Evolutionary conservation across 2,113 vertebrate species (phyloP).

Genomic region (Myiopsitta monachus): DNA sequence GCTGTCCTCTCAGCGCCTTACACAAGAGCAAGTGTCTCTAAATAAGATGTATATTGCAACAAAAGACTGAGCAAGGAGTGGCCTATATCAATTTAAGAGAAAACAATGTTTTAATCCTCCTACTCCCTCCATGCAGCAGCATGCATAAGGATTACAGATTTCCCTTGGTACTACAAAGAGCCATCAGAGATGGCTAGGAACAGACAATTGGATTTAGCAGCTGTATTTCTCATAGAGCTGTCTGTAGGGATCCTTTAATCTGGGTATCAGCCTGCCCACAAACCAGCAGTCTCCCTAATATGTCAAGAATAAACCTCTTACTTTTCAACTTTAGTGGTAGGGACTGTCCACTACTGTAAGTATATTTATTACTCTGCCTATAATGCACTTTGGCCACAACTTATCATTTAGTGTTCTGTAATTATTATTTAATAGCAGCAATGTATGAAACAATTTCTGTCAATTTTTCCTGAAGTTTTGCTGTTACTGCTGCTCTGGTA

Average conservation of each 20-base stretch:
- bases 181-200: background rate
- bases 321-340: background rate
- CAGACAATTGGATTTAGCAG: background rate
- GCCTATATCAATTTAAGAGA: background rate
- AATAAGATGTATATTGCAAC: background rate
- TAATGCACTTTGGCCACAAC: background rate
- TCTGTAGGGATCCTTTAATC: background rate
- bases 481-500: background rate
- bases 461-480: background rate
- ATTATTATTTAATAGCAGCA: background rate
- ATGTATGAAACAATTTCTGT: background rate
- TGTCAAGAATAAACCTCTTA: background rate
- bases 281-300: background rate
- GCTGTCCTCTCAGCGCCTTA: background rate
- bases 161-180: background rate
- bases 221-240: background rate
- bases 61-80: background rate
- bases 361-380: background rate
- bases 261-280: background rate
- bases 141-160: background rate
- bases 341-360: background rate
- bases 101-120: background rate
- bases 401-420: background rate
- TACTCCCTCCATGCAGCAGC: rapidly evolving
- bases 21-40: background rate